A percentile compares a stretch with the other conserved stretches of the same genome.
Conservation (phyloP, 2,888 invertebrate species). For the Pterostichus niger region DNA sequence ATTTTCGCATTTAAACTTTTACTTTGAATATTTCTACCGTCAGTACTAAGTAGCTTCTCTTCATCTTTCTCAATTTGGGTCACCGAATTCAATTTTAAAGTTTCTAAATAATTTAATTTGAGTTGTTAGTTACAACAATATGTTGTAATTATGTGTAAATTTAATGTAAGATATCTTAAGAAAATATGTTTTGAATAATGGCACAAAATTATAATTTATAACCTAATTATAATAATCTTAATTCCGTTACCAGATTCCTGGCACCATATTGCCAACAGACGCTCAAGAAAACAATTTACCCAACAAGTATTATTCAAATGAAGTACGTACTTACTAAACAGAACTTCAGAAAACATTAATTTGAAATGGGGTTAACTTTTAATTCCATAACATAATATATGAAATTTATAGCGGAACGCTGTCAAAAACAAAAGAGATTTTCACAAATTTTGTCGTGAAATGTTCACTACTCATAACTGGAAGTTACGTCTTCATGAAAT, state of each 20-base stretch:
- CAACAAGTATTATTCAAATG: slow-evolving; percentile 41
- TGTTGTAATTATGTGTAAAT: no score
- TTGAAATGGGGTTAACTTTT: slow-evolving; percentile 23
- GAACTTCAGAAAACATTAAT: slow-evolving; percentile 29
- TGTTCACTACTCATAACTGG: neutral
- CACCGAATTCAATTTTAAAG: no score
- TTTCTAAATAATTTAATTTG: no score
- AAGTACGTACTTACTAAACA: slow-evolving; percentile 29
- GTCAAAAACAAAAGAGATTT: slow-evolving; percentile 24
- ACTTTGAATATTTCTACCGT: no score
- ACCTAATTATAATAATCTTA: slow-evolving; percentile 36
- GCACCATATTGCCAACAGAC: slow-evolving; percentile 16
- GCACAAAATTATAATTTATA: no score
- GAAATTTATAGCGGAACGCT: slow-evolving; percentile 13
- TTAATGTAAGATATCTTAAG: no score
- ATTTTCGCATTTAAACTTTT: no score
- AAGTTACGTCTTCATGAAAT: no score
- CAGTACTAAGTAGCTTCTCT: no score
- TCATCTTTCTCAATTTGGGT: no score
- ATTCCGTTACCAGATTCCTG: neutral
- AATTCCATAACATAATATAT: slow-evolving; percentile 38
- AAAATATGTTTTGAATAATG: no score
- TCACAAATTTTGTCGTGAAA: slow-evolving; percentile 1
- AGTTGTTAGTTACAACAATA: no score
- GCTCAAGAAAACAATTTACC: slow-evolving; percentile 26